Evolutionary conservation across 2,888 invertebrate genomes (phyloP).

Genomic region (Euproctis similis): DNA sequence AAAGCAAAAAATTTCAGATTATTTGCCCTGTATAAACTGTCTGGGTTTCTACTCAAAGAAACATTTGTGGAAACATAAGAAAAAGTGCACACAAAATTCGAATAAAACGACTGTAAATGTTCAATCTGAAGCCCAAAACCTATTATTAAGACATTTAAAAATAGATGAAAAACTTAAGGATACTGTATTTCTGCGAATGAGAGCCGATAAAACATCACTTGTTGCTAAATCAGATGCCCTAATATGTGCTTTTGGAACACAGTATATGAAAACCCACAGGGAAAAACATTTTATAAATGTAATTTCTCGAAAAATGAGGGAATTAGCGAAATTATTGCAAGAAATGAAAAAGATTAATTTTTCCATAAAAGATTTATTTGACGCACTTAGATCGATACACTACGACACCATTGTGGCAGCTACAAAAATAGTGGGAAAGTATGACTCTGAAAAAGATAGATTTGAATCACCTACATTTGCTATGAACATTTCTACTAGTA

Average conservation of each 20-base stretch:
- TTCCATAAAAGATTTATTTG: constrained; percentile 11
- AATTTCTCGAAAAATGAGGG: constrained; percentile 25
- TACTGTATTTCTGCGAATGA: constrained; percentile 25
- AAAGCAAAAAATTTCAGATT: no score
- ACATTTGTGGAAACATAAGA: no score
- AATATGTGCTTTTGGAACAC: constrained; percentile 16
- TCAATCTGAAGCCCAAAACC: constrained; percentile 29
- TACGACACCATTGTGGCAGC: no score
- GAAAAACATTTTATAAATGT: no score
- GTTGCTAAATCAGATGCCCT: constrained; percentile 20
- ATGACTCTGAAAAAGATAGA: constrained; percentile 14
- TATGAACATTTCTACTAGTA: constrained; percentile 18
- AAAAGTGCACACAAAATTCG: no score
- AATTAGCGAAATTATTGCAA: constrained; percentile 21
- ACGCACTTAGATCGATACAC: constrained; percentile 16
- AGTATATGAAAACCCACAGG: constrained; percentile 20
- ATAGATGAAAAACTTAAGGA: constrained; percentile 26
- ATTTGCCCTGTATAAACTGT: no score
- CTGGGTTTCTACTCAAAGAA: no score
- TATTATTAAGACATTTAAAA: constrained; percentile 21
- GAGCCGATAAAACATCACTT: constrained; percentile 13
- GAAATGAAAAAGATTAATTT: constrained; percentile 21
- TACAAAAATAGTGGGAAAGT: constrained; percentile 13
- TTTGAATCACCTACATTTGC: no score
- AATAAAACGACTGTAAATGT: constrained; percentile 5